A percentile compares a stretch with the other conserved stretches of the same genome.
These are phyloP conservation scores for Drosophila seguyi DNA, from an alignment of 1,140 invertebrate species.

Conservation along the genomic window DNA sequence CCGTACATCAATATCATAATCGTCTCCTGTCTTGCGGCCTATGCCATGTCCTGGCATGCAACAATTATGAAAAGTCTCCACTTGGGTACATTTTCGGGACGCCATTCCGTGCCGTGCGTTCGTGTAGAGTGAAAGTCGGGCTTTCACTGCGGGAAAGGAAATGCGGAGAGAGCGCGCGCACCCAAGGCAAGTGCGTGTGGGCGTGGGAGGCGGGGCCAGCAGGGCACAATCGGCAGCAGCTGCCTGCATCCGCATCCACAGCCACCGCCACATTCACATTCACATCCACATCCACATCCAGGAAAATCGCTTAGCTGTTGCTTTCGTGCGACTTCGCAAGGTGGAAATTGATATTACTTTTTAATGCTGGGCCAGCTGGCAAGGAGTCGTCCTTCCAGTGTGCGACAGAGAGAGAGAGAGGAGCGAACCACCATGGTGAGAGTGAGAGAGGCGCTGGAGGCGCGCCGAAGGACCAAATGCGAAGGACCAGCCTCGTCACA, in stretches of 20 bases:
- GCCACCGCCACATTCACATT: slow-evolving; percentile 51
- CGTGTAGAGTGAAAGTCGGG: slow-evolving; percentile 35
- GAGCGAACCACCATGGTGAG: background rate
- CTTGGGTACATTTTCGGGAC: slow-evolving; percentile 25
- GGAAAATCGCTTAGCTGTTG: slow-evolving; percentile 83
- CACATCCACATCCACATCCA: too few species aligned
- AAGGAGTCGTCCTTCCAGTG: slow-evolving; percentile 40
- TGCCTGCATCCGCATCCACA: slow-evolving; percentile 65
- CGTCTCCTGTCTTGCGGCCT: slow-evolving; percentile 36
- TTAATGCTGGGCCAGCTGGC: slow-evolving; percentile 82
- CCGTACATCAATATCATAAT: slow-evolving; percentile 16
- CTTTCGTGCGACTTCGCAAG: slow-evolving; percentile 73
- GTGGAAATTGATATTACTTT: slow-evolving; percentile 84
- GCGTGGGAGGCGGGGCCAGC: slow-evolving; percentile 65
- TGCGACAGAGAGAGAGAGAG: slow-evolving; percentile 31
- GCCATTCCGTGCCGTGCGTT: background rate
- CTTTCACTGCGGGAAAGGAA: slow-evolving; percentile 2
- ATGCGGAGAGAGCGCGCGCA: slow-evolving; percentile 66
- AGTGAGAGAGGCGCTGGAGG: slow-evolving; percentile 22
- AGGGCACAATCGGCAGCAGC: slow-evolving; percentile 14
- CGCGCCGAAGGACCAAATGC: slow-evolving; percentile 32
- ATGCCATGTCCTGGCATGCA: slow-evolving; percentile 53
- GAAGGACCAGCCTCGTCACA: slow-evolving; percentile 61
- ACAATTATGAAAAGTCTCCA: slow-evolving; percentile 79
- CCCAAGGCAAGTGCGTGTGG: slow-evolving; percentile 69